Percentiles rank a stretch among this genome's conserved stretches.
Conservation (phyloP, 2,888 invertebrate species). For the Eueremaeus valkanovi region DNA sequence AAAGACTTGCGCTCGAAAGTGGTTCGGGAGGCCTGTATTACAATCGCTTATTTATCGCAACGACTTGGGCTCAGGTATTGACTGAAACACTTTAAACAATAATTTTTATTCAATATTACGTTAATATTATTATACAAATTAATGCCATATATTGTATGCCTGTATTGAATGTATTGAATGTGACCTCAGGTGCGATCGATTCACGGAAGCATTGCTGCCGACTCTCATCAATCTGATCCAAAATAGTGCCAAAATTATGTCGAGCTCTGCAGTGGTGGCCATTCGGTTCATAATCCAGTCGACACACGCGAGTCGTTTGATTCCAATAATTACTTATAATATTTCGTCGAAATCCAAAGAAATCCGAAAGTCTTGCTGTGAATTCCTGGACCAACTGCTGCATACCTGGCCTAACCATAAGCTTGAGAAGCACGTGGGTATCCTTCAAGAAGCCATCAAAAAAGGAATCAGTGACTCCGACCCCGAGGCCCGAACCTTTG, state of each 20-base stretch:
- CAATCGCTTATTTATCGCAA: constrained; percentile 65
- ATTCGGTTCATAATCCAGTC: constrained; percentile 77
- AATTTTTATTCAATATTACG: too few species aligned
- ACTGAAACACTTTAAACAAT: background rate
- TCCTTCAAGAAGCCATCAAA: constrained; percentile 73
- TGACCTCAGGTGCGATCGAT: constrained; percentile 56
- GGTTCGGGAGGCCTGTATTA: constrained; percentile 91
- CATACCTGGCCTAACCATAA: constrained; percentile 79
- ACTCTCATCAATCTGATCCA: constrained; percentile 61
- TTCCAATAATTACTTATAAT: constrained; percentile 70
- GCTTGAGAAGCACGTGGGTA: constrained; percentile 72
- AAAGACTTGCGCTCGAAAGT: constrained; percentile 89
- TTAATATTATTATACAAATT: too few species aligned
- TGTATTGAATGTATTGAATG: constrained; percentile 9
- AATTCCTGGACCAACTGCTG: constrained; percentile 75
- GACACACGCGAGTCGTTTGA: constrained; percentile 72
- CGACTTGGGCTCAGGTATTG: constrained; percentile 39
- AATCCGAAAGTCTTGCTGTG: constrained; percentile 72
- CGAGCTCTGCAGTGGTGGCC: constrained; percentile 79
- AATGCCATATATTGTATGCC: too few species aligned
- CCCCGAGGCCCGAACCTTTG: constrained; percentile 73
- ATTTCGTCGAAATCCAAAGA: constrained; percentile 81
- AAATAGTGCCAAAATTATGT: constrained; percentile 64
- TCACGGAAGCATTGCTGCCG: constrained; percentile 76
- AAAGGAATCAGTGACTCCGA: constrained; percentile 88